Percentiles rank a stretch among this genome's conserved stretches.
Conservation (phyloP, 2,113 vertebrate genomes). For the Podarcis muralis region DNA sequence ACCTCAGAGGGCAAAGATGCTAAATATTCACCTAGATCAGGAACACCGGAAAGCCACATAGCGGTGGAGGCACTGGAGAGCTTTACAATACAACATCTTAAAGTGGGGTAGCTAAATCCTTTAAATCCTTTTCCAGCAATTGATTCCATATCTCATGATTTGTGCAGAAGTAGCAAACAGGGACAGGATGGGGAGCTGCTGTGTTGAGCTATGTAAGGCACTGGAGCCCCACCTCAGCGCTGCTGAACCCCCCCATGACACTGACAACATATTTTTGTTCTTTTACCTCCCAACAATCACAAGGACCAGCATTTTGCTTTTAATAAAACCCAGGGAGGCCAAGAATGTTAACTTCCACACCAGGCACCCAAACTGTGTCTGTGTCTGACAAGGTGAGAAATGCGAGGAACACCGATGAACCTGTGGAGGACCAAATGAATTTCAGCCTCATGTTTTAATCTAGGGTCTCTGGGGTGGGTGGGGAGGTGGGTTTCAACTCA, state of each 20-base stretch:
- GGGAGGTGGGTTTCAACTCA: slow-evolving; percentile 57
- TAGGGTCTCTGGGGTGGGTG: too few species aligned
- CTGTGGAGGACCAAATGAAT: not conserved
- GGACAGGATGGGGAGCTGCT: not conserved
- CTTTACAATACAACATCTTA: too few species aligned
- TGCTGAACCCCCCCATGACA: not conserved
- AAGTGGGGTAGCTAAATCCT: too few species aligned
- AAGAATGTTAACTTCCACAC: not conserved
- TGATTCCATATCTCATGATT: too few species aligned
- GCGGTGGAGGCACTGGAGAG: not conserved
- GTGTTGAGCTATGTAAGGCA: not conserved
- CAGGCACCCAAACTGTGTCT: not conserved
- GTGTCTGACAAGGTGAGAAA: not conserved
- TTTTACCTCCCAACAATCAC: not conserved
- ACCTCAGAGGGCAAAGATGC: not conserved
- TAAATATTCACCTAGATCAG: not conserved
- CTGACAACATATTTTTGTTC: not conserved
- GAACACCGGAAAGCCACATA: not conserved
- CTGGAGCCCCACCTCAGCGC: not conserved
- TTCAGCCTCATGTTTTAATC: not conserved
- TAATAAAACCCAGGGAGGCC: not conserved
- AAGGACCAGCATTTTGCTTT: not conserved
- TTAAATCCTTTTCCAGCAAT: too few species aligned
- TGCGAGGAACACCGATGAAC: not conserved
- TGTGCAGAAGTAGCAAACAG: too few species aligned